These are phyloP conservation scores for Gadus chalcogrammus DNA, from an alignment of 2,113 vertebrate species.

Conservation along the genomic window DNA sequence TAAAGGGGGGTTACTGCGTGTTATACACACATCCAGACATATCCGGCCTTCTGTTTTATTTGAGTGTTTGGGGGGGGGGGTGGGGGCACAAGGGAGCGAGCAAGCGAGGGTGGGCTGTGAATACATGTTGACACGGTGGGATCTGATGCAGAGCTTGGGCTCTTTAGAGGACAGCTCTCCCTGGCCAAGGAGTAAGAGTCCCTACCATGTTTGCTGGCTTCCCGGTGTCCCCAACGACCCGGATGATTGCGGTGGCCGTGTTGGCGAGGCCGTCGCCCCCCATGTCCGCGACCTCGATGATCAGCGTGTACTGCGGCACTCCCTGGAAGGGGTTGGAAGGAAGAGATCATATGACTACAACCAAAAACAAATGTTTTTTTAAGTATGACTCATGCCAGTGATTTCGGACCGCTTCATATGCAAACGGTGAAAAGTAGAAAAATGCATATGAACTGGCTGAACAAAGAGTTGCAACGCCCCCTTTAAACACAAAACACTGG, in stretches of 20 bases:
- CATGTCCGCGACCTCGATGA: constrained; percentile 99
- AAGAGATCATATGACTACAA: neutral
- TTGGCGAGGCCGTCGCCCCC: constrained; percentile 98
- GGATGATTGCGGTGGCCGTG: constrained; percentile 94
- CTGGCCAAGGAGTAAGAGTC: constrained; percentile 23
- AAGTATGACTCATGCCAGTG: neutral
- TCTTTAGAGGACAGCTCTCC: constrained; percentile 9
- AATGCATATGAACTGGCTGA: no score
- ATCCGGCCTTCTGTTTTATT: no score
- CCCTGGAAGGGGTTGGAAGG: constrained; percentile 72
- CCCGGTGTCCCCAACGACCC: constrained; percentile 93
- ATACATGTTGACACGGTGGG: constrained; percentile 23
- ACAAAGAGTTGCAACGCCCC: no score
- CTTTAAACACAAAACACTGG: no score
- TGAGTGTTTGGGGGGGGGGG: no score
- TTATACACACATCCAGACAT: no score
- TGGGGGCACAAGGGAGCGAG: constrained; percentile 46
- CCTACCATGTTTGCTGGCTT: constrained; percentile 95
- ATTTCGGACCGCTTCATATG: no score
- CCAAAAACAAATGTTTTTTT: no score
- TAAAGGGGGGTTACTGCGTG: no score
- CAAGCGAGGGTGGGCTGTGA: constrained; percentile 37
- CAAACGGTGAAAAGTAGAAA: no score
- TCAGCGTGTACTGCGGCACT: constrained; percentile 97
- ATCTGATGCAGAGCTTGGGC: neutral